Percentiles rank a stretch among this genome's conserved stretches.
phyloP scores from a whole-genome alignment of 2,888 invertebrate species.

The Watsonalla binaria region DNA sequence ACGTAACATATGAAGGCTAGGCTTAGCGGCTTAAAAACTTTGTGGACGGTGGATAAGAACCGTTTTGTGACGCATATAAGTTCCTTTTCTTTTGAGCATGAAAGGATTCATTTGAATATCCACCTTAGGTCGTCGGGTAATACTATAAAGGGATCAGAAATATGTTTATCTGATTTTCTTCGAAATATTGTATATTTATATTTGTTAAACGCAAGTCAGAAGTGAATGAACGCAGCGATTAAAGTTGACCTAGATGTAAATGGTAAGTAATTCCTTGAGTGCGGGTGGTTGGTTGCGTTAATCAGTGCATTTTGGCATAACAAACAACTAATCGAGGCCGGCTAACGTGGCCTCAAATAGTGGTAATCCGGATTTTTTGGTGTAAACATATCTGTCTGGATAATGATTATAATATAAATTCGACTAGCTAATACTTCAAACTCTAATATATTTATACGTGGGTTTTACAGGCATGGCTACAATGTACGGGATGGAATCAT shows the following conservation, averaged over 20 bases:
- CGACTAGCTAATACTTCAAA: too few relatives aligned
- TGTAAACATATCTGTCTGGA: neutral
- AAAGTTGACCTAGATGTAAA: constrained; percentile 1
- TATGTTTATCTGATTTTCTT: too few relatives aligned
- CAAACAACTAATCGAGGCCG: neutral
- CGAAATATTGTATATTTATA: neutral
- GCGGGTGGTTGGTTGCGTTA: neutral
- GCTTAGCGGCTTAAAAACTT: neutral
- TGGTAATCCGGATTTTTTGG: neutral
- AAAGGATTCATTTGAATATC: neutral
- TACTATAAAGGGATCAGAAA: too few relatives aligned
- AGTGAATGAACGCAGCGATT: neutral
- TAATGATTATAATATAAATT: neutral
- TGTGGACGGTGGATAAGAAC: neutral
- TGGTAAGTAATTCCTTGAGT: neutral
- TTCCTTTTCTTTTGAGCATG: neutral
- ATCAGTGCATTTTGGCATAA: neutral
- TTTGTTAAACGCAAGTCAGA: neutral
- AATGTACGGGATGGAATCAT: too few relatives aligned
- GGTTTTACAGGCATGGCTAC: too few relatives aligned
- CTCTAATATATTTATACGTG: too few relatives aligned
- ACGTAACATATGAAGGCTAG: neutral
- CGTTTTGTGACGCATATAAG: too few relatives aligned
- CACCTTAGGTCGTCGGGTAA: too few relatives aligned
- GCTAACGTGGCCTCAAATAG: neutral